These are phyloP conservation scores for Cebidichthys violaceus DNA, from an alignment of 2,113 vertebrate genomes.

Conservation along the genomic window DNA sequence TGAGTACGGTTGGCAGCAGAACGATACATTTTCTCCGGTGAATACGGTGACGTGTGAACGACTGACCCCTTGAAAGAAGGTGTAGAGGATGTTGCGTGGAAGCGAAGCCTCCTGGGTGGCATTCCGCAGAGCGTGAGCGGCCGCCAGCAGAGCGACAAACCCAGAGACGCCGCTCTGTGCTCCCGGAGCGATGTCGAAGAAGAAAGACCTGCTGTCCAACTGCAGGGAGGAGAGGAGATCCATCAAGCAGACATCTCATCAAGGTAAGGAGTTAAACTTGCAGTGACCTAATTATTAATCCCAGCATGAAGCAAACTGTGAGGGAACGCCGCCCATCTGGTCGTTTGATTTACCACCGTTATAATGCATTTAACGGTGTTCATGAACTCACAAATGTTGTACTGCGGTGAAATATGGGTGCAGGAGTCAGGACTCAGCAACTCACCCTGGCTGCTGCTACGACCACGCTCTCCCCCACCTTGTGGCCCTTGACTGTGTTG, in stretches of 20 bases:
- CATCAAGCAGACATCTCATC: not conserved
- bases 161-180: slow-evolving; percentile 88
- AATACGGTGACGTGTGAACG: not conserved
- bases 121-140: slow-evolving; percentile 88
- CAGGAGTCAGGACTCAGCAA: not conserved
- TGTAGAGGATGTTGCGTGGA: slow-evolving; percentile 88
- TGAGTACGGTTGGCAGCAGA: not conserved
- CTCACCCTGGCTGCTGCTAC: slow-evolving; percentile 90
- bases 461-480: slow-evolving; percentile 81
- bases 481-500: slow-evolving; percentile 81
- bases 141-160: slow-evolving; percentile 90
- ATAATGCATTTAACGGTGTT: not conserved
- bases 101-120: slow-evolving; percentile 60
- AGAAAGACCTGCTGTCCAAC: slow-evolving; percentile 95
- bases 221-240: slow-evolving; percentile 52
- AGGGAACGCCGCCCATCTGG: not conserved
- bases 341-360: not conserved
- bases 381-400: not conserved
- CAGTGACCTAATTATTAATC: not conserved
- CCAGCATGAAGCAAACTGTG: slow-evolving; percentile 4
- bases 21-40: rapidly evolving
- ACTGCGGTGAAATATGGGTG: not conserved
- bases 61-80: slow-evolving; percentile 96
- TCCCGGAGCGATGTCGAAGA: slow-evolving; percentile 91
- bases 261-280: not conserved